Evolutionary conservation across 2,888 invertebrate species (phyloP), one percentile per base, ranked within the genome.

Genomic region (Drosophila quinaria): DNA sequence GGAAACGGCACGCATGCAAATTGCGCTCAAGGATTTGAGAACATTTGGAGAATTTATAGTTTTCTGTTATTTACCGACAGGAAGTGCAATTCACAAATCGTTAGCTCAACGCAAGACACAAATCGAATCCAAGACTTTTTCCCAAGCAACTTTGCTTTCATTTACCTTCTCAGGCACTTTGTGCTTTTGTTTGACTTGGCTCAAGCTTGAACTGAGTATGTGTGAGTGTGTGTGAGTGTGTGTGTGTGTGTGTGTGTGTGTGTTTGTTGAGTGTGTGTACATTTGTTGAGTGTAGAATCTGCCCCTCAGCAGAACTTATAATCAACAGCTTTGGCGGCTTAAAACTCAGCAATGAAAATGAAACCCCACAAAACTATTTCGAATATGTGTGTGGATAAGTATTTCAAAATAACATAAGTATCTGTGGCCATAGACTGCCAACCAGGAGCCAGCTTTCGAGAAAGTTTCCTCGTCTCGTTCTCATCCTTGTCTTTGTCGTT

Each of bases 81-180:
- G 87, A 90, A 87, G 89, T 89, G 87, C 89, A 85, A 91, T 91
- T 91, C 88, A 85, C 90, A 90, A 91, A 89, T 91, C 90, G 91
- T 91, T 91, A 88, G 74, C 85, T 74, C 80, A 49, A 49, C 61
- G 29, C 67, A 75, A 71, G 25, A 61, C 61, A 49, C 68, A 80
- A 87, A 87, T 83, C 80, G 83, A 79, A 75, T 69, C 37, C 55
- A 46, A 67, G 35, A 44, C 44, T 55, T 44, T 22, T 22, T 46
- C 11, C 15, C 13, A 15, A 39, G 52, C 15, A 49, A 47, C 25
- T 61, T 46, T 19, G 37, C 25, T 61, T 46, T 19, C 37, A 58
- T 35, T 42, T 56, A 61, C 67, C 63, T 61, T 65, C 41, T 61
- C 44, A 65, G 44, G 78, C 55, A 56, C 66, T 75, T 66, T 55